phyloP scores from a whole-genome alignment of 2,113 vertebrate genomes.

The Paramisgurnus dabryanus region DNA sequence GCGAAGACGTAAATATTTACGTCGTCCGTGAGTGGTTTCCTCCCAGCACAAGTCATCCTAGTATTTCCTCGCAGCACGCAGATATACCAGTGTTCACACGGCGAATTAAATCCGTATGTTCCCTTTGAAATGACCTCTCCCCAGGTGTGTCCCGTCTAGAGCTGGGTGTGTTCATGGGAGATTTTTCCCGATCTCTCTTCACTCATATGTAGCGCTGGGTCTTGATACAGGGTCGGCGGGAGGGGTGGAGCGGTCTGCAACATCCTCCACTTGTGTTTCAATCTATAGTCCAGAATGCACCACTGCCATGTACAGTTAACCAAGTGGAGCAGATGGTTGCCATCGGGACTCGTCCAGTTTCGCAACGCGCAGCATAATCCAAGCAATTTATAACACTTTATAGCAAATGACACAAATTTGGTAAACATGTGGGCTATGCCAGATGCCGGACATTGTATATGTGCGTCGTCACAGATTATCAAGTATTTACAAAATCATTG shows the following conservation, averaged over 20 bases:
- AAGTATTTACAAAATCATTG: not conserved
- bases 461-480: not conserved
- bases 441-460: not conserved
- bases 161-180: slow-evolving; percentile 26
- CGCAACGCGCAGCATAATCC: not conserved
- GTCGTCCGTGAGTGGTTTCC: slow-evolving; percentile 45
- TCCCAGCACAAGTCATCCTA: slow-evolving; percentile 18
- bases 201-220: slow-evolving; percentile 23
- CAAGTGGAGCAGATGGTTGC: slow-evolving; percentile 8
- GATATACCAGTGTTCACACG: not conserved
- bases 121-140: slow-evolving; percentile 12
- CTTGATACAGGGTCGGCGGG: slow-evolving; percentile 27
- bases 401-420: not conserved
- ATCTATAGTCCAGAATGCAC: slow-evolving; percentile 8
- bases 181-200: slow-evolving; percentile 5
- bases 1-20: slow-evolving; percentile 69
- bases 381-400: not conserved
- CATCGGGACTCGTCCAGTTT: not conserved
- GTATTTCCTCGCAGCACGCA: not conserved
- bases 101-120: not conserved
- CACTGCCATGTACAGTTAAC: slow-evolving; percentile 18
- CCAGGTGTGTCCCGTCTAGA: slow-evolving; percentile 41
- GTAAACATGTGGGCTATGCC: not conserved
- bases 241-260: slow-evolving; percentile 47
- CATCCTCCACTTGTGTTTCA: slow-evolving; percentile 43